A percentile compares a stretch with the other conserved stretches of the same genome.
These are phyloP conservation scores for Epinephelus fuscoguttatus DNA, from an alignment of 2,113 vertebrate genomes.

Conservation along the genomic window DNA sequence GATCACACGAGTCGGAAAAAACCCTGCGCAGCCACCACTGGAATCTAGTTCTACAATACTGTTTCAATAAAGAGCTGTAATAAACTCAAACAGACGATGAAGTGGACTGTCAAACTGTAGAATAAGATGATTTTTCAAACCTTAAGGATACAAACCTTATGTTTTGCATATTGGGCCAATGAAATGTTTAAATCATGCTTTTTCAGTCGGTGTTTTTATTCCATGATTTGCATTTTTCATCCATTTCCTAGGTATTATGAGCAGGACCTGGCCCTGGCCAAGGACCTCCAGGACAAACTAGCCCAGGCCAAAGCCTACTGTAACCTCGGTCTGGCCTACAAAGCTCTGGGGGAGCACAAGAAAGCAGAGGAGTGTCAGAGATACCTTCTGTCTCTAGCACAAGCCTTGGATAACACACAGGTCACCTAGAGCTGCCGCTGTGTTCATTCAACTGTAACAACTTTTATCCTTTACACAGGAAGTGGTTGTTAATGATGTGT, in stretches of 20 bases:
- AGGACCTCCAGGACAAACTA: conserved; percentile 95
- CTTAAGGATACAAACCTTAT: neutral
- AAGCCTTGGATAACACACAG: conserved; percentile 92
- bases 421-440: conserved; percentile 30
- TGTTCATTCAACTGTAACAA: neutral
- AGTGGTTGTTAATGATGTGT: neutral
- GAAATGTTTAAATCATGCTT: neutral
- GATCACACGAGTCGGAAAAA: too few relatives aligned
- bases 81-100: neutral
- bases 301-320: conserved; percentile 98
- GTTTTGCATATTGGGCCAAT: neutral
- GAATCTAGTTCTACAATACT: too few relatives aligned
- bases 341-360: conserved; percentile 91
- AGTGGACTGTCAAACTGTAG: neutral
- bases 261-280: conserved; percentile 94
- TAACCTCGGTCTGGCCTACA: conserved; percentile 95
- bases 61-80: too few relatives aligned
- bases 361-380: conserved; percentile 97
- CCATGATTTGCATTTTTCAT: neutral
- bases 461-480: neutral
- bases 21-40: too few relatives aligned
- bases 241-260: conserved; percentile 87
- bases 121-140: neutral
- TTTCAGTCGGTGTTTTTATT: neutral
- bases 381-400: conserved; percentile 93